A percentile compares a stretch with the other conserved stretches of the same genome.
These are phyloP conservation scores for Mastomys coucha DNA, from an alignment of 2,113 vertebrate species.

Conservation along the genomic window DNA sequence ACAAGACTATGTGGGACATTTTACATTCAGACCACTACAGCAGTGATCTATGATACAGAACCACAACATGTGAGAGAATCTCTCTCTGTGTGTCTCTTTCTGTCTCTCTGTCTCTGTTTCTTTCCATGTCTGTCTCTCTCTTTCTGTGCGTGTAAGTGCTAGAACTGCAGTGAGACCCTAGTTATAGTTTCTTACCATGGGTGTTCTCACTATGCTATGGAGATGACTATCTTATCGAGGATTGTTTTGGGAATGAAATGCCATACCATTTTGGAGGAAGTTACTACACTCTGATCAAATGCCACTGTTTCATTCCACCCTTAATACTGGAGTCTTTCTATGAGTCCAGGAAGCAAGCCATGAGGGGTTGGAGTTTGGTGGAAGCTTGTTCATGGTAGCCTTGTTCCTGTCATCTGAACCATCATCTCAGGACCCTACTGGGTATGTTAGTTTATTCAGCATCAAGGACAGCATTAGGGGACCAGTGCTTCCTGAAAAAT, in stretches of 20 bases:
- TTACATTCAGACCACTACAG: not conserved
- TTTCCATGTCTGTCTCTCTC: too few relatives aligned
- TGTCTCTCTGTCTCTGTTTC: too few relatives aligned
- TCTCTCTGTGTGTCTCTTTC: too few relatives aligned
- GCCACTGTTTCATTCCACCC: not conserved
- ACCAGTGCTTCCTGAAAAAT: not conserved
- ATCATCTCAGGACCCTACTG: not conserved
- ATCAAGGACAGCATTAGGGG: not conserved
- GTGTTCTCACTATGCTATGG: not conserved
- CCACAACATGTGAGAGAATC: too few relatives aligned
- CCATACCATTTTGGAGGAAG: not conserved
- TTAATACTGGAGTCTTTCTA: not conserved
- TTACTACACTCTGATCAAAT: not conserved
- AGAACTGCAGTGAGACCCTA: not conserved
- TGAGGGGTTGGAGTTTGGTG: not conserved
- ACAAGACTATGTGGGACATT: not conserved
- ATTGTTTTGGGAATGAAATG: not conserved
- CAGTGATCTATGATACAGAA: not conserved
- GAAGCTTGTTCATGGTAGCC: not conserved
- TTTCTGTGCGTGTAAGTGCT: not conserved
- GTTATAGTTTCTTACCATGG: not conserved
- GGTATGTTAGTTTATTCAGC: not conserved
- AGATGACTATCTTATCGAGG: not conserved
- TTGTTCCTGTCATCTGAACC: not conserved
- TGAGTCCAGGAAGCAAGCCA: not conserved